Percentiles rank a stretch among this genome's conserved stretches.
Evolutionary conservation across 2,797 vertebrate genomes (phyloP).

Genomic region (Epinephelus coioides): DNA sequence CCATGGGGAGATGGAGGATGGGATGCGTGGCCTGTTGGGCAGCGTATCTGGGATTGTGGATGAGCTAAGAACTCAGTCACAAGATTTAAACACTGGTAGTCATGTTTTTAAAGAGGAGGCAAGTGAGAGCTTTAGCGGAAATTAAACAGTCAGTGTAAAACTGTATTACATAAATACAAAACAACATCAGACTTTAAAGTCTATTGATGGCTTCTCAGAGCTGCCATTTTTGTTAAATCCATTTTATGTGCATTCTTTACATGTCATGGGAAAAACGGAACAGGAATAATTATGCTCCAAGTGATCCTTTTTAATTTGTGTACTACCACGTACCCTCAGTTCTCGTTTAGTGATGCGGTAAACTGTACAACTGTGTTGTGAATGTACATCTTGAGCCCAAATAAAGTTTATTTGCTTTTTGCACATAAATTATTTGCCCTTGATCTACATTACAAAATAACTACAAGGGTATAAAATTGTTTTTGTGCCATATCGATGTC

Average conservation of each 20-base stretch:
- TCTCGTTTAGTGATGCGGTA: slow-evolving; percentile 45
- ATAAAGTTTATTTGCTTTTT: slow-evolving; percentile 58
- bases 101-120: slow-evolving; percentile 83
- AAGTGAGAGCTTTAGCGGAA: slow-evolving; percentile 72
- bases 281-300: not conserved
- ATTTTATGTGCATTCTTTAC: slow-evolving; percentile 14
- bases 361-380: slow-evolving; percentile 50
- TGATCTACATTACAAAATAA: slow-evolving; percentile 12
- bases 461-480: not conserved
- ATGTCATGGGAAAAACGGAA: not conserved
- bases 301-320: slow-evolving; percentile 17
- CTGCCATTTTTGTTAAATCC: not conserved
- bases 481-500: slow-evolving; percentile 1
- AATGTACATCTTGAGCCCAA: slow-evolving; percentile 42
- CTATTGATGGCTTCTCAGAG: slow-evolving; percentile 10
- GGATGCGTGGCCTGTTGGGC: slow-evolving; percentile 74
- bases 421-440: slow-evolving; percentile 55
- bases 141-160: not conserved
- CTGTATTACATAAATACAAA: not conserved
- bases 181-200: not conserved
- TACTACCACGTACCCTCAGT: slow-evolving; percentile 24
- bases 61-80: slow-evolving; percentile 61
- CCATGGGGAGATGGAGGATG: slow-evolving; percentile 72
- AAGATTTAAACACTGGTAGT: slow-evolving; percentile 33
- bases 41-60: slow-evolving; percentile 74